These are phyloP conservation scores for Druon quercuslanigerum DNA, from an alignment of 1,140 invertebrate genomes.

Conservation along the genomic window DNA sequence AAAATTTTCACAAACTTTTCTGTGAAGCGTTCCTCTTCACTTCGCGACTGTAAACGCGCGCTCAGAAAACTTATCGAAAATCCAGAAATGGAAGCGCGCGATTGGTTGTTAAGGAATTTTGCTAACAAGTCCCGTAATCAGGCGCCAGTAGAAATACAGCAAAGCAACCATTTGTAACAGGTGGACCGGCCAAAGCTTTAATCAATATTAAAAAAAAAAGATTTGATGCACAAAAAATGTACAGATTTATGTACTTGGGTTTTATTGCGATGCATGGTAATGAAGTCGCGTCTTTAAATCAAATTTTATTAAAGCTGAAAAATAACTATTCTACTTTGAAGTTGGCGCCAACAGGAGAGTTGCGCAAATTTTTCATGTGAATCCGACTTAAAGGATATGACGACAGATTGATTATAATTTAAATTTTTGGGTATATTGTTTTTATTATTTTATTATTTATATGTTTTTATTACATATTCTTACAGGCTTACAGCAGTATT, in stretches of 20 bases:
- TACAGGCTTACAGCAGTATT: too few species aligned
- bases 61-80: background rate
- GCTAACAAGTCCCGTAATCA: background rate
- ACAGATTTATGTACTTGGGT: background rate
- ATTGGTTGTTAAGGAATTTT: background rate
- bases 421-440: too few species aligned
- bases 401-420: too few species aligned
- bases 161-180: background rate
- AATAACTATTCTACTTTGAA: background rate
- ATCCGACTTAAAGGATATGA: background rate
- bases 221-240: background rate
- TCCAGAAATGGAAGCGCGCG: background rate
- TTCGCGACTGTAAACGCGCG: background rate
- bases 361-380: background rate
- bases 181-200: background rate
- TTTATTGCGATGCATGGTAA: background rate
- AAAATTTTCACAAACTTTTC: background rate
- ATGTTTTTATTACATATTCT: too few species aligned
- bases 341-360: background rate
- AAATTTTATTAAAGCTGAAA: background rate
- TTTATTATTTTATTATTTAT: too few species aligned
- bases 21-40: background rate
- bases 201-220: background rate
- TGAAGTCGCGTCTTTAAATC: too few species aligned
- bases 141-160: slow-evolving; percentile 3